Base-by-base conservation (phyloP, 2,113 vertebrate species). In the Spizaetus ornatus region DNA sequence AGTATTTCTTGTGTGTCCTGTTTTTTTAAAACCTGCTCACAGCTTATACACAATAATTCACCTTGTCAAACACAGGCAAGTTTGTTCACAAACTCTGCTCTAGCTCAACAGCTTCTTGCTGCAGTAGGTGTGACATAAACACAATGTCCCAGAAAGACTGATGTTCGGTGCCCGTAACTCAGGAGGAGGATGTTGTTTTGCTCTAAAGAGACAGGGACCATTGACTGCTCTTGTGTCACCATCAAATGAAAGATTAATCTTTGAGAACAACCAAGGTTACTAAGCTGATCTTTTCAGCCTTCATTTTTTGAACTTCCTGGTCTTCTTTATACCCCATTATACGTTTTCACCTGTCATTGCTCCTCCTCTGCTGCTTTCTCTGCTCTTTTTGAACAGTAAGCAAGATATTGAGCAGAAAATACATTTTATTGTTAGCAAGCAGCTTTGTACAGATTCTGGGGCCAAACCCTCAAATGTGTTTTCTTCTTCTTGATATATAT, bases 71-170 rank as follows among this genome's bases (percentile, higher is more conserved):
- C 5, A 31, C 18, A 42, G 55, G 5, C 7, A 67, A 19, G 6
- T 55, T 81, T 74, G 14, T 31, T 79, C 20, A 48, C 11, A 19
- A 82, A 52, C 23, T 34, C 58, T 81, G 19, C 16, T 63, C 16
- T 61, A 36, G 21, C 29, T 72, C 18, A 63, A 22, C 13, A 58
- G 2, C 6, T 83, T 82, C 21, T 59, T 78, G 11, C 61, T 81
- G 59, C 56, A 58, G 13, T 10, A 48, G 3, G 2, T 32, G 31
- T 2, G 6, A 26, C 36, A 25, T 17, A 43, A 52, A 31, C 9
- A 22, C 23, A 53, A 3, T 6, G 34, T 48, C 11, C 19, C 59
- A 80, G 29, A 0, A 1, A 63, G 34, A 32, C 9, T 61, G 19
- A 20, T 23, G 22, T 27, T 63, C 6, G 0, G 19, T 59, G 19